A percentile compares a stretch with the other conserved stretches of the same genome.
phyloP scores from a whole-genome alignment of 2,113 vertebrate species.

The Cathartes aura region DNA sequence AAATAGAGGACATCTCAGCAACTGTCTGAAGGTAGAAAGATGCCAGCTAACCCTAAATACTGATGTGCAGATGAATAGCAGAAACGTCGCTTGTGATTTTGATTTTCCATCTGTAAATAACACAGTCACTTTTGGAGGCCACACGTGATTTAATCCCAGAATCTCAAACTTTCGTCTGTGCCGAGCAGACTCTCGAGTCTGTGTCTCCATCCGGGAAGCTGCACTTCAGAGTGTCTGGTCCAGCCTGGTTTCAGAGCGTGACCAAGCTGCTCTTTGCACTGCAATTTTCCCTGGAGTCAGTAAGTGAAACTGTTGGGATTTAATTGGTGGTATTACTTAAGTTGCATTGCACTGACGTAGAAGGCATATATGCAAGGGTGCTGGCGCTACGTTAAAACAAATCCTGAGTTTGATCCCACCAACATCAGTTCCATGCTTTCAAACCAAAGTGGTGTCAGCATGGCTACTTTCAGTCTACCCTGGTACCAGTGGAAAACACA shows the following conservation, averaged over 20 bases:
- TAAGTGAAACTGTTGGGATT: neutral
- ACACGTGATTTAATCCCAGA: neutral
- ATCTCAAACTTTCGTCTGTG: neutral
- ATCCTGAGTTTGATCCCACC: neutral
- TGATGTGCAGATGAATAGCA: neutral
- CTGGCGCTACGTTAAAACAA: neutral
- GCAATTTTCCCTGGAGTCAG: neutral
- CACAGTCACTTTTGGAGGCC: neutral
- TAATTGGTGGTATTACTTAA: accelerated
- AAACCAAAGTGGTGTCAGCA: too few relatives aligned
- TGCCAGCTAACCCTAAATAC: neutral
- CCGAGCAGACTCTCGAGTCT: accelerated
- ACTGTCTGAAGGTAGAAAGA: neutral
- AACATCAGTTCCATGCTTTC: neutral
- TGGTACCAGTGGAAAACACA: neutral
- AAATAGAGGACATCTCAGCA: neutral
- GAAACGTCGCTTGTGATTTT: neutral
- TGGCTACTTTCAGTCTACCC: neutral
- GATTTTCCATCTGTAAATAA: neutral
- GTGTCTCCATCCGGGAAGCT: neutral
- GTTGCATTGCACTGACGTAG: accelerated
- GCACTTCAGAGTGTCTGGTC: accelerated
- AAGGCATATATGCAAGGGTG: neutral
- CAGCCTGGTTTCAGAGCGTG: neutral
- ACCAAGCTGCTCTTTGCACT: neutral